phyloP scores from a whole-genome alignment of 92 coral and sea anemone genomes.

The Zoanthus sociatus region DNA sequence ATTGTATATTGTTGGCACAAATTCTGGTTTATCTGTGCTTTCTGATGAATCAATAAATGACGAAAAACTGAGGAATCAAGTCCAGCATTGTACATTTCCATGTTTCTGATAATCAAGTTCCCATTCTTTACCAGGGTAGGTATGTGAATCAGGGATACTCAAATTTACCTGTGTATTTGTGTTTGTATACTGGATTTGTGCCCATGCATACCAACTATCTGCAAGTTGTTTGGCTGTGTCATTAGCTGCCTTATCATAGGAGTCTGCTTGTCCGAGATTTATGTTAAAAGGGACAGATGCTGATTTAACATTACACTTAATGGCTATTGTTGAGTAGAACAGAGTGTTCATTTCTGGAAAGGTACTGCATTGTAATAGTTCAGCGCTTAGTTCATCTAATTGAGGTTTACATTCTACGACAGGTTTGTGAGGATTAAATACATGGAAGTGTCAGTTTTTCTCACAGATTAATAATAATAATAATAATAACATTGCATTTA shows the following conservation, averaged over 20 bases:
- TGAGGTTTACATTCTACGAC: slow-evolving; percentile 15
- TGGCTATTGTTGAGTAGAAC: slow-evolving; percentile 49
- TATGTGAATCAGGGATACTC: neutral
- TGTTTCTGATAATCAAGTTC: slow-evolving; percentile 49
- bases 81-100: slow-evolving; percentile 73
- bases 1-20: slow-evolving; percentile 26
- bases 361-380: slow-evolving; percentile 25
- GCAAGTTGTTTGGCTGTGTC: slow-evolving; percentile 55
- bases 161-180: slow-evolving; percentile 7
- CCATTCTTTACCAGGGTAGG: slow-evolving; percentile 26
- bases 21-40: slow-evolving; percentile 27
- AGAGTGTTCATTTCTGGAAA: slow-evolving; percentile 46
- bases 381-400: slow-evolving; percentile 26
- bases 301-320: slow-evolving; percentile 52
- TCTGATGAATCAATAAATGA: slow-evolving; percentile 47
- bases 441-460: slow-evolving; percentile 20
- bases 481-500: too few relatives aligned
- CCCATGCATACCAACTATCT: slow-evolving; percentile 66
- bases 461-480: too few relatives aligned
- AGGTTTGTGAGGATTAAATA: neutral
- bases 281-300: slow-evolving; percentile 47
- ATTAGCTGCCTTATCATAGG: slow-evolving; percentile 57
- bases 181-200: slow-evolving; percentile 52
- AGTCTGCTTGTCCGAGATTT: slow-evolving; percentile 47
- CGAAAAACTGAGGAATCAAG: slow-evolving; percentile 68